Percentiles rank a stretch among this genome's conserved stretches.
Evolutionary conservation across 2,888 invertebrate species (phyloP).

Genomic region (Agapostemon virescens): DNA sequence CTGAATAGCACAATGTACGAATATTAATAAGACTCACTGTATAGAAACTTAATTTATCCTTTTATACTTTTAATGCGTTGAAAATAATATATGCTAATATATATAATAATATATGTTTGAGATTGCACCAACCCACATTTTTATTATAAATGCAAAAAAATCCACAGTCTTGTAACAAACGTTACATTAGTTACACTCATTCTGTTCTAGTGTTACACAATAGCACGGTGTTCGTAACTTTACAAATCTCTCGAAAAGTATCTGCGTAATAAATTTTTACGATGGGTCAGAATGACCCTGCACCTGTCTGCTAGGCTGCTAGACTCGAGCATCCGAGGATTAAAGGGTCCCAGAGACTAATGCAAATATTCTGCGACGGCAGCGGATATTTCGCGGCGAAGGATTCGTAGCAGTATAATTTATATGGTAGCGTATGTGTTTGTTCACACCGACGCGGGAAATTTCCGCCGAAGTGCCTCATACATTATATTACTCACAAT

Average conservation of each 20-base stretch:
- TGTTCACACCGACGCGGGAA: background rate
- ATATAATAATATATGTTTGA: too few species aligned
- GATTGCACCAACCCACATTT: too few species aligned
- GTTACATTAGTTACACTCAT: background rate
- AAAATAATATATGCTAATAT: too few species aligned
- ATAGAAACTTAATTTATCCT: too few species aligned
- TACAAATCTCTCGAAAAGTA: slow-evolving; percentile 1
- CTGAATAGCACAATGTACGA: too few species aligned
- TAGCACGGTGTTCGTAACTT: background rate
- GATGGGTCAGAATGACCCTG: background rate
- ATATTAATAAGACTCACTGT: too few species aligned
- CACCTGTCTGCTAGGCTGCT: background rate
- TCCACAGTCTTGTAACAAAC: background rate
- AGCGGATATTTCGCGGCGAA: background rate
- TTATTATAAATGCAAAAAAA: too few species aligned
- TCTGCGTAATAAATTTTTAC: slow-evolving; percentile 6
- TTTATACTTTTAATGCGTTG: too few species aligned
- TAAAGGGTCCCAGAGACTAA: slow-evolving; percentile 2
- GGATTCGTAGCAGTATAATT: background rate
- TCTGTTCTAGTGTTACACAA: background rate
- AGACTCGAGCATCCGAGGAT: slow-evolving; percentile 4
- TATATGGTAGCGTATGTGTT: background rate
- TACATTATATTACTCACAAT: background rate
- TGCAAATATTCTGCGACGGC: slow-evolving; percentile 10
- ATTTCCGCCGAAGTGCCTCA: background rate